phyloP scores from a whole-genome alignment of 2,888 invertebrate species.

The Tetranychus piercei region DNA sequence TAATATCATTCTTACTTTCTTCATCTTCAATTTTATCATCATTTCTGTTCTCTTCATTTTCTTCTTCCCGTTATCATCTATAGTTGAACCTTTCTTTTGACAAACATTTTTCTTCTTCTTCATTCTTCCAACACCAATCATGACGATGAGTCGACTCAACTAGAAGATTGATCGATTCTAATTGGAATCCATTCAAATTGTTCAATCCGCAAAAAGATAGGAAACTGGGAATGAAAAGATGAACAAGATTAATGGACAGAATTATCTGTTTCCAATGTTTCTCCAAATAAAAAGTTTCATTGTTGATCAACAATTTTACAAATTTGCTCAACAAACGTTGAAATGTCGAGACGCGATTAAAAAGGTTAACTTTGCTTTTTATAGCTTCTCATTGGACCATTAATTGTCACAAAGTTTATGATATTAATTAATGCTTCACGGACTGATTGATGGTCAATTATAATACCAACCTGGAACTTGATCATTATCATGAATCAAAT shows the following conservation, averaged over 20 bases:
- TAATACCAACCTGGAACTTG: neutral
- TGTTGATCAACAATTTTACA: neutral
- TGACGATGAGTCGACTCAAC: neutral
- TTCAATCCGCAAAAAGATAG: neutral
- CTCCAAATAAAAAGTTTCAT: neutral
- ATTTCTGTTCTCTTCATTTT: neutral
- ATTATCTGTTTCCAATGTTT: neutral
- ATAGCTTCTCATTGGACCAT: neutral
- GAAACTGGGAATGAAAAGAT: no score
- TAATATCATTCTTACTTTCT: neutral
- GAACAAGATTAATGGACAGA: neutral
- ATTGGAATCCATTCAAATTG: neutral
- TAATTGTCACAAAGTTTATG: neutral
- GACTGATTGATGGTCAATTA: slow-evolving; percentile 1
- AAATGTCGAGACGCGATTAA: no score
- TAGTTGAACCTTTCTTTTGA: neutral
- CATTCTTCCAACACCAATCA: neutral
- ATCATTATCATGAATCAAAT: neutral
- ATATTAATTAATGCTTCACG: neutral
- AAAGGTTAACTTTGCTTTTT: no score
- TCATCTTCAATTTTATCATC: neutral
- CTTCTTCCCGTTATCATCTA: neutral
- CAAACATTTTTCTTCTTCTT: neutral
- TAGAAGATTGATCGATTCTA: neutral
- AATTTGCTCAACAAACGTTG: no score